Evolutionary conservation across 2,113 vertebrate species (phyloP).

Genomic region (Apteryx owenii): DNA sequence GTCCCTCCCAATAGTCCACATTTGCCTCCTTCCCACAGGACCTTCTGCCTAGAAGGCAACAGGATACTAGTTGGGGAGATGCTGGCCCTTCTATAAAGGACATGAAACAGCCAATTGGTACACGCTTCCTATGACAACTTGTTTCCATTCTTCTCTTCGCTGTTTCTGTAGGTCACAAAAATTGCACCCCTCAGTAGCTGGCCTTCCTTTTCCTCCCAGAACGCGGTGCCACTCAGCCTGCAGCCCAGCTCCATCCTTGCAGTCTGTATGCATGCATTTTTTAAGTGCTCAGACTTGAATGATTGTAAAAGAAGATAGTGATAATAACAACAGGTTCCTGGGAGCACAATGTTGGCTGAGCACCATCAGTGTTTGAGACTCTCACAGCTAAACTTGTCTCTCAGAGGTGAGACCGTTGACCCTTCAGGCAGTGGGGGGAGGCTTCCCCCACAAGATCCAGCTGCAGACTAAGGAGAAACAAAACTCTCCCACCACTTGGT

Average conservation of each 20-base stretch:
- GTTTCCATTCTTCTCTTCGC: neutral
- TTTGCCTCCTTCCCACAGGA: neutral
- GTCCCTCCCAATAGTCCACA: neutral
- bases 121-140: neutral
- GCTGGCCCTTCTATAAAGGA: neutral
- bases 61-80: neutral
- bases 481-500: neutral
- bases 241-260: neutral
- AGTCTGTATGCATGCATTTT: neutral
- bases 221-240: neutral
- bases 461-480: slow-evolving; percentile 31
- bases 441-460: neutral
- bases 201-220: neutral
- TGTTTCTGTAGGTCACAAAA: neutral
- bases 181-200: neutral
- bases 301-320: neutral
- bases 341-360: neutral
- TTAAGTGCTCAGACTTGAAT: neutral
- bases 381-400: neutral
- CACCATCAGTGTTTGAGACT: neutral
- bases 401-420: slow-evolving; percentile 44
- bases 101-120: neutral
- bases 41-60: neutral
- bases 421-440: slow-evolving; percentile 4
- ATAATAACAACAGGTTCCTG: neutral